Evolutionary conservation across 64 coral and sea anemone species (phyloP), one percentile per base, ranked within the genome.

Genomic region (Astreopora myriophthalma): DNA sequence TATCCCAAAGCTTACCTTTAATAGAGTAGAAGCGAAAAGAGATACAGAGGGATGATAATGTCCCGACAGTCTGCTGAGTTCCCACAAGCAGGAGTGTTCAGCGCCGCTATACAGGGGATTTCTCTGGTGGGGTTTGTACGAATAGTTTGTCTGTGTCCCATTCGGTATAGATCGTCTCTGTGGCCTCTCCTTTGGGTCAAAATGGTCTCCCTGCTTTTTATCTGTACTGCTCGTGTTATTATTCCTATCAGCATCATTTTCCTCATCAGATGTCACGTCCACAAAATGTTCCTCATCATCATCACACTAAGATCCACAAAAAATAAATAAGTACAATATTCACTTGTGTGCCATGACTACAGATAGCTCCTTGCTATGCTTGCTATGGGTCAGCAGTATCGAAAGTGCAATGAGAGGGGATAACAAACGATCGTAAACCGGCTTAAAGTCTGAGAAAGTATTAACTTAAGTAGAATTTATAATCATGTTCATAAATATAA

Each of bases 41-140:
- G 39, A 61, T 10, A 99, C 94, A 13, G 97, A 96, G 3, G 97
- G 97, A 84, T 99, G 94, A 31, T 99, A 99, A 88, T 99, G 97
- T 11, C 80, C 36, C 12, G 80, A 95, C 8, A 99, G 35, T 26
- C 75, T 85, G 25, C 81, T 87, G 4, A 99, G 73, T 71, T 99
- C 97, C 94, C 97, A 96, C 10, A 92, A 65, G 82, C 97, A 99
- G 3, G 91, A 89, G 34, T 93, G 86, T 37, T 99, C 94, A 1
- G 97, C 97, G 31, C 88, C 86, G 73, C 94, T 84, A 48, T 83
- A 99, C 58, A 94, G 34, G 16, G 97, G 97, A 69, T 95, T 99
- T 76, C 97, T 90, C 8, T 80, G 77, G 24, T 34, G 29, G 20
- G 61, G 44, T 55, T 44, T 61, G 34, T 64, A 68, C 10, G 8